phyloP scores from a whole-genome alignment of 2,797 vertebrate species.

The Catostomus latipinnis region DNA sequence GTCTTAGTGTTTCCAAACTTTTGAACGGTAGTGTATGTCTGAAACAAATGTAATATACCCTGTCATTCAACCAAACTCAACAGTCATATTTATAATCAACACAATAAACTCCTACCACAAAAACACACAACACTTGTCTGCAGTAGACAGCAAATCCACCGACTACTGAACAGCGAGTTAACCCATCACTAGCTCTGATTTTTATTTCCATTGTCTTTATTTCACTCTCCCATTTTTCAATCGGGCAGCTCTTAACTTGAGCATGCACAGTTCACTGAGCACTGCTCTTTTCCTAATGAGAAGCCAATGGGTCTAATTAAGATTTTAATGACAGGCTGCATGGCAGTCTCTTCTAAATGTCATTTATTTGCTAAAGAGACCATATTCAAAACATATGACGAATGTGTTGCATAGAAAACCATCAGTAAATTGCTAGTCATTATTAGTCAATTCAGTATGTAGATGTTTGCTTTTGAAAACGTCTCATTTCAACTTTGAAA shows the following conservation, averaged over 20 bases:
- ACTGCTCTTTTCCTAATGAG: slow-evolving; percentile 62
- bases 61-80: neutral
- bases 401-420: neutral
- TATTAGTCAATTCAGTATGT: neutral
- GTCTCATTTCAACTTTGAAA: neutral
- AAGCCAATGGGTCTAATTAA: slow-evolving; percentile 61
- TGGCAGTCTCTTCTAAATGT: slow-evolving; percentile 50
- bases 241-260: slow-evolving; percentile 44
- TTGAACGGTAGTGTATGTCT: neutral
- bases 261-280: slow-evolving; percentile 59
- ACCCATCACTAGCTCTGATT: no score
- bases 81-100: neutral
- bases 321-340: slow-evolving; percentile 68
- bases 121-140: no score
- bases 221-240: slow-evolving; percentile 39
- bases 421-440: neutral
- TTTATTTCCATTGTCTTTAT: slow-evolving; percentile 7
- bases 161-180: no score
- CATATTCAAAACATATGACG: slow-evolving; percentile 60
- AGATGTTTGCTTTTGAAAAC: neutral
- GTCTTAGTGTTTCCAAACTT: no score
- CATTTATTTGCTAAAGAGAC: slow-evolving; percentile 61
- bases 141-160: no score
- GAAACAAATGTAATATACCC: neutral
- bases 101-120: no score